These are phyloP conservation scores for Solenopsis fugax DNA, from an alignment of 1,140 invertebrate genomes.

Conservation along the genomic window DNA sequence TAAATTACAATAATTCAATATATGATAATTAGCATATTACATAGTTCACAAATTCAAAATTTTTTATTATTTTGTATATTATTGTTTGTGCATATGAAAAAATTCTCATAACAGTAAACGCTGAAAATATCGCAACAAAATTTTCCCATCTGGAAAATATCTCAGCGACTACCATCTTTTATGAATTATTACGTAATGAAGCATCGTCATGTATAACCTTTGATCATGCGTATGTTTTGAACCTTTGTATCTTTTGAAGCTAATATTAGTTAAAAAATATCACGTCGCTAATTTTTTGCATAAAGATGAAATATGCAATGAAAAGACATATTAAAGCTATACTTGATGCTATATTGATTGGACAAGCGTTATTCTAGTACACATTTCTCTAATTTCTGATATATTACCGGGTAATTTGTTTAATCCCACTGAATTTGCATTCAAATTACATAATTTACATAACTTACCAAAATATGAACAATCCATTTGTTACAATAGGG, in stretches of 20 bases:
- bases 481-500: not conserved
- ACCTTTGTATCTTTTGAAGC: not conserved
- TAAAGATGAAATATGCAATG: constrained; percentile 10
- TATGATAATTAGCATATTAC: not conserved
- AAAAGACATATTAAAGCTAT: not conserved
- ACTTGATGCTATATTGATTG: not conserved
- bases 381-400: not conserved
- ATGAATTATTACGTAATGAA: constrained; percentile 52
- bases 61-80: not conserved
- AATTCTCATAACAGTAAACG: not conserved
- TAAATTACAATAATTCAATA: too few relatives aligned
- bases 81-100: not conserved
- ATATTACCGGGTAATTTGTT: not conserved
- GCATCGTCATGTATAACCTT: constrained; percentile 35
- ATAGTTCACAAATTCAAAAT: not conserved
- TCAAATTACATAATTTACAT: not conserved
- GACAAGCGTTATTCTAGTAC: not conserved
- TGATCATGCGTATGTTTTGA: constrained; percentile 5
- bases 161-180: not conserved
- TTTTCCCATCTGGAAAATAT: not conserved
- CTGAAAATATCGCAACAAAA: not conserved
- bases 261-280: constrained; percentile 15
- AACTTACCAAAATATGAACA: not conserved
- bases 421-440: not conserved
- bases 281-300: not conserved